phyloP scores from a whole-genome alignment of 2,888 invertebrate species.

The Drosophila meridionalis region DNA sequence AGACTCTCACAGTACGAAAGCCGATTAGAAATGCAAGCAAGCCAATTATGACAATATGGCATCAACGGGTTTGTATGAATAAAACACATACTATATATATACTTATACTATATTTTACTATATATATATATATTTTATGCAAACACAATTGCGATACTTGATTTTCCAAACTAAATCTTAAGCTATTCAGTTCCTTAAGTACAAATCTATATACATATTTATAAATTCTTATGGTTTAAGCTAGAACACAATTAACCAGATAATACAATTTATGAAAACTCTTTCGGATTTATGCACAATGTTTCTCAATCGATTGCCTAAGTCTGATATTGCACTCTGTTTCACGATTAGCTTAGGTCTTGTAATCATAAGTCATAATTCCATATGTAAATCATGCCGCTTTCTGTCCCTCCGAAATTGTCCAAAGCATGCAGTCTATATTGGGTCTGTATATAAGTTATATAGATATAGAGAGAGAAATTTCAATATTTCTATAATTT shows the following conservation, averaged over 20 bases:
- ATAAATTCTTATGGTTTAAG: constrained; percentile 35
- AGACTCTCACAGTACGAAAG: constrained; percentile 74
- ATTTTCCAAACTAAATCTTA: constrained; percentile 36
- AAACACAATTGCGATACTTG: constrained; percentile 27
- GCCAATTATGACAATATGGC: constrained; percentile 63
- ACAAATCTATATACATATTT: constrained; percentile 12
- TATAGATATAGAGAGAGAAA: background rate
- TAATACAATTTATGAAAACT: constrained; percentile 8
- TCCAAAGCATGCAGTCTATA: constrained; percentile 25
- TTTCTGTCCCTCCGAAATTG: constrained; percentile 41
- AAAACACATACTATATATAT: constrained; percentile 65
- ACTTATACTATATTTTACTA: constrained; percentile 31
- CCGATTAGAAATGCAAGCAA: constrained; percentile 77
- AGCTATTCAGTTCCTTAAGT: constrained; percentile 45
- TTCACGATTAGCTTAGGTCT: constrained; percentile 33
- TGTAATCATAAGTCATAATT: constrained; percentile 35
- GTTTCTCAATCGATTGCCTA: constrained; percentile 30
- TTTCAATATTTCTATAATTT: background rate
- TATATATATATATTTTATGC: constrained; percentile 32
- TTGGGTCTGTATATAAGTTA: constrained; percentile 8
- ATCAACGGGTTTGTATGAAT: constrained; percentile 77
- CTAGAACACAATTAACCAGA: constrained; percentile 20
- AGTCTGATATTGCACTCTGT: constrained; percentile 43
- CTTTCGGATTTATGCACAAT: constrained; percentile 40
- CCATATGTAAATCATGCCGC: constrained; percentile 28